These are phyloP conservation scores for Lepidotrigona ventralis DNA, from an alignment of 1,140 invertebrate genomes.

Conservation along the genomic window DNA sequence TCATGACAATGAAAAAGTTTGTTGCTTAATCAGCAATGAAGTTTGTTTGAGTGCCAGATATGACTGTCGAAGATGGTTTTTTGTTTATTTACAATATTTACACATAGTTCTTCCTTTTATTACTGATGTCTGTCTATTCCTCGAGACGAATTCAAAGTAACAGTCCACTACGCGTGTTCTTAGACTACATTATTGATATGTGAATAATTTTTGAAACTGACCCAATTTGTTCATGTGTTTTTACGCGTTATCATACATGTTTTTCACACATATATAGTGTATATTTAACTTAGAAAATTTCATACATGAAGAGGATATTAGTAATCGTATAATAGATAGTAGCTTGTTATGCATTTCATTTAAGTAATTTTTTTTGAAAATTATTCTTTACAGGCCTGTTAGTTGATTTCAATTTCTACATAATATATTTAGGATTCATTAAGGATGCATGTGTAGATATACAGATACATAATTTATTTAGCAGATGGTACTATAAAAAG, in stretches of 20 bases:
- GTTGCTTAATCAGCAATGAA: conserved; percentile 36
- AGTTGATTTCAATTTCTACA: neutral
- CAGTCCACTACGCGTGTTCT: conserved; percentile 10
- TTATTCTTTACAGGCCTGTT: neutral
- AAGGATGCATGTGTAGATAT: conserved; percentile 32
- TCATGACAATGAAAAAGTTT: conserved; percentile 43
- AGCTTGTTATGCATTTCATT: conserved; percentile 36
- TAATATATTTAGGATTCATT: conserved; percentile 20
- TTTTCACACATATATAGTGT: conserved; percentile 22
- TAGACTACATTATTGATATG: conserved; percentile 13
- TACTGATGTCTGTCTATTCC: conserved; percentile 64
- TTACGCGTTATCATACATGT: neutral
- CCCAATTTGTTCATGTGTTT: neutral
- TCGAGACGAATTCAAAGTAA: conserved; percentile 42
- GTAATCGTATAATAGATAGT: conserved; percentile 1
- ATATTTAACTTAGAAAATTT: conserved; percentile 28
- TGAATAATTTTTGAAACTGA: conserved; percentile 14
- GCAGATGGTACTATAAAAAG: neutral
- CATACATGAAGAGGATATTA: neutral
- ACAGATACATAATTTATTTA: conserved; percentile 23
- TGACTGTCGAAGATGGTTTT: conserved; percentile 77
- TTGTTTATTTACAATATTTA: conserved; percentile 75
- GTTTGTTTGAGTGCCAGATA: conserved; percentile 75
- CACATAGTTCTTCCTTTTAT: conserved; percentile 69
- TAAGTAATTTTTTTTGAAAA: conserved; percentile 3